A percentile compares a stretch with the other conserved stretches of the same genome.
phyloP scores from a whole-genome alignment of 2,113 vertebrate genomes.

The Dipodomys spectabilis region DNA sequence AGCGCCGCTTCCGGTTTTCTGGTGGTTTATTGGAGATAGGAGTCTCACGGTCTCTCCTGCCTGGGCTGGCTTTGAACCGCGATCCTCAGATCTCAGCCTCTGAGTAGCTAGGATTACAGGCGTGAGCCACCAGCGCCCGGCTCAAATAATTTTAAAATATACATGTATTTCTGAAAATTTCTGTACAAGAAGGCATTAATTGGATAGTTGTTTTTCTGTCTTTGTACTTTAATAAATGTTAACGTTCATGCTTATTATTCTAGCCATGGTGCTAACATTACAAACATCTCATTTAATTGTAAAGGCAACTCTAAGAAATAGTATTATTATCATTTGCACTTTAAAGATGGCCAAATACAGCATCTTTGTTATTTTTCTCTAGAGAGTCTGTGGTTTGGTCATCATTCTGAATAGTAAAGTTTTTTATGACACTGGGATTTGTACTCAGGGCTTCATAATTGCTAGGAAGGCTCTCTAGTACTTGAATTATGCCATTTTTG shows the following conservation, averaged over 20 bases:
- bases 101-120: too few relatives aligned
- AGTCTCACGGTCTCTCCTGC: too few relatives aligned
- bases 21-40: too few relatives aligned
- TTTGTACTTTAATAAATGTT: neutral
- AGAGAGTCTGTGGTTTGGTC: neutral
- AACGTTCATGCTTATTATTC: neutral
- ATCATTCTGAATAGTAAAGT: neutral
- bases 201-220: neutral
- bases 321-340: neutral
- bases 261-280: neutral
- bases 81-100: too few relatives aligned
- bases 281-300: conserved; percentile 32
- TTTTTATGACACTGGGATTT: too few relatives aligned
- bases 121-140: too few relatives aligned
- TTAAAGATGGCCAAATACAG: neutral
- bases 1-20: too few relatives aligned
- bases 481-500: too few relatives aligned
- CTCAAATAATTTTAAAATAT: conserved; percentile 45
- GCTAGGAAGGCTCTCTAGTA: too few relatives aligned
- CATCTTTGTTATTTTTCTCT: neutral
- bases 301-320: neutral
- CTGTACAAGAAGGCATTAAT: neutral
- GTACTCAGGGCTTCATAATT: too few relatives aligned
- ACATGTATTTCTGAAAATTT: neutral
- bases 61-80: too few relatives aligned